Evolutionary conservation across 2,113 vertebrate species (phyloP), one percentile per base, ranked within the genome.

Genomic region (Proteles cristata): DNA sequence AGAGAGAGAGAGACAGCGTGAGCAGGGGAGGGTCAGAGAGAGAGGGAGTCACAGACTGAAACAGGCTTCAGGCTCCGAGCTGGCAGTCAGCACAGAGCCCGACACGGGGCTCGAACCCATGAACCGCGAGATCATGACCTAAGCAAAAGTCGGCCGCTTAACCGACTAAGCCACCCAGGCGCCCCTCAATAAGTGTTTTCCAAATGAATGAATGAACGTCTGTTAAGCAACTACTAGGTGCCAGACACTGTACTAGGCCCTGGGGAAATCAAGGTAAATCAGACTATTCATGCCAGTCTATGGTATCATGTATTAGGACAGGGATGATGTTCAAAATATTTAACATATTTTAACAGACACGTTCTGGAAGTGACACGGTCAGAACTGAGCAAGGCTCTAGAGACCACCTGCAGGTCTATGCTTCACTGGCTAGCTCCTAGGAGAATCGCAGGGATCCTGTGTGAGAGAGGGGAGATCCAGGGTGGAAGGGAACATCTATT

Each of bases 101-200:
- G n/a, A n/a, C n/a, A n/a, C n/a, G n/a, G n/a, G n/a, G n/a, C n/a
- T n/a, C n/a, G n/a, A n/a, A n/a, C n/a, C n/a, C n/a, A n/a, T n/a
- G n/a, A n/a, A n/a, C n/a, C n/a, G n/a, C n/a, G n/a, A n/a, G n/a
- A n/a, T n/a, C n/a, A n/a, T n/a, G n/a, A n/a, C n/a, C n/a, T n/a
- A n/a, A n/a, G n/a, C n/a, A n/a, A n/a, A n/a, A n/a, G n/a, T n/a
- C n/a, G n/a, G n/a, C n/a, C n/a, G n/a, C n/a, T n/a, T n/a, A n/a
- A n/a, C n/a, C n/a, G n/a, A n/a, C n/a, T n/a, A n/a, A n/a, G n/a
- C n/a, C n/a, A n/a, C n/a, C n/a, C n/a, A n/a, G n/a, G n/a, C n/a
- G n/a, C n/a, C n/a, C n/a, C n/a, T 88, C 77, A 97, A 50, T 65
- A 93, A 69, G 63, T 91, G 16, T 88, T 96, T 94, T 83, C 43